Conservation (phyloP, 2,797 vertebrate genomes). For the Tragopan temminckii region DNA sequence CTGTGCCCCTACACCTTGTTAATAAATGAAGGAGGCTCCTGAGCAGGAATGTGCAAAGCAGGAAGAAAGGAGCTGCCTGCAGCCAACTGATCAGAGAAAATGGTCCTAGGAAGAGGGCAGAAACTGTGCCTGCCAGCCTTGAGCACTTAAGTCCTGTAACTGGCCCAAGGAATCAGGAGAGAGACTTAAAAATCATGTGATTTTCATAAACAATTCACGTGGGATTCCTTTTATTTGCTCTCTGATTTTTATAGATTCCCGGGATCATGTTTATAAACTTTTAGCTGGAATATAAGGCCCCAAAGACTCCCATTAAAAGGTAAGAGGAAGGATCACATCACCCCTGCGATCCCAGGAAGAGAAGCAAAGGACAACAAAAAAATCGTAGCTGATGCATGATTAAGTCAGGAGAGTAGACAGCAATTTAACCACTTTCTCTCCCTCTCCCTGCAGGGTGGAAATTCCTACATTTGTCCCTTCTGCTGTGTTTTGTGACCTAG, state of each 20-base stretch:
- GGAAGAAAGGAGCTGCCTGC: background rate
- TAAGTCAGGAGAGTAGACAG: background rate
- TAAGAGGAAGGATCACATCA: background rate
- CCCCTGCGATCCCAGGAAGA: fast-evolving
- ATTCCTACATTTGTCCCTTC: constrained; percentile 5
- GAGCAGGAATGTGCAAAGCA: background rate
- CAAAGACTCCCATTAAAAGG: background rate
- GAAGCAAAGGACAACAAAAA: background rate
- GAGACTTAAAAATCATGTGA: constrained; percentile 41
- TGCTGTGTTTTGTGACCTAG: background rate
- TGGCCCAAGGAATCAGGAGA: constrained; percentile 13
- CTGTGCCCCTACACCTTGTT: constrained; percentile 16
- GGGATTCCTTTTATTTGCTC: constrained; percentile 47
- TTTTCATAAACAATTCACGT: constrained; percentile 26
- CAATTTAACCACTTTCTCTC: background rate
- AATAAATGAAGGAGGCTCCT: constrained; percentile 19
- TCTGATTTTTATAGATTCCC: constrained; percentile 47
- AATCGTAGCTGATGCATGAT: background rate
- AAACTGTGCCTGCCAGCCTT: background rate
- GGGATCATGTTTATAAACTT: constrained; percentile 56
- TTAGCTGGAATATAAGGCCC: constrained; percentile 19
- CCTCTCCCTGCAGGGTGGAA: background rate
- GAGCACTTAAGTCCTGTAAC: background rate
- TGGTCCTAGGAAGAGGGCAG: constrained; percentile 7
- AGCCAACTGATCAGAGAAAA: background rate